A percentile compares a stretch with the other conserved stretches of the same genome.
Evolutionary conservation across 30 jellyfish, hydroid and myxozoan species (phyloP).

Genomic region (Hydra vulgaris): DNA sequence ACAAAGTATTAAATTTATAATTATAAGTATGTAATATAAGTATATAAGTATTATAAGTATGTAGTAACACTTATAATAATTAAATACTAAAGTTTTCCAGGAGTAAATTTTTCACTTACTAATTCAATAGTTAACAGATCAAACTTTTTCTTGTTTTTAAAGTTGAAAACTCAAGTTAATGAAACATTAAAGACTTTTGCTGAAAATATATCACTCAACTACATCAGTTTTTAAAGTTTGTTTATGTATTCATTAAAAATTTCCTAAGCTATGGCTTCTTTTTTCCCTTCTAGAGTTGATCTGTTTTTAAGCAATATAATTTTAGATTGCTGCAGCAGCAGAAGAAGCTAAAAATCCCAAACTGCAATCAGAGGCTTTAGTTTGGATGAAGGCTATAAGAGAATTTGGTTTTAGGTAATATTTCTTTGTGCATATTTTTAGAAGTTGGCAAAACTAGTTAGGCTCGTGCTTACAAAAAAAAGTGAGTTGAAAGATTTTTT

Average conservation of each 20-base stretch:
- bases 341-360: slow-evolving; percentile 81
- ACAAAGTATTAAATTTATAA: neutral
- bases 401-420: slow-evolving; percentile 89
- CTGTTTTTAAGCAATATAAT: neutral
- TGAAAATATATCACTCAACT: slow-evolving; percentile 79
- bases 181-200: slow-evolving; percentile 80
- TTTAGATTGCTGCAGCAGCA: slow-evolving; percentile 63
- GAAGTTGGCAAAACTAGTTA: neutral
- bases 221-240: slow-evolving; percentile 36
- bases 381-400: slow-evolving; percentile 74
- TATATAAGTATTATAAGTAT: no score
- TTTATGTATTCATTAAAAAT: neutral
- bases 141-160: neutral
- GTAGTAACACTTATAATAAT: neutral
- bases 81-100: neutral
- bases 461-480: neutral
- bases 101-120: neutral
- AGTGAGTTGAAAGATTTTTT: neutral
- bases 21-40: neutral
- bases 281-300: neutral
- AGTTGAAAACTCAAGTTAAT: slow-evolving; percentile 68
- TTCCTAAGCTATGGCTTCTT: neutral
- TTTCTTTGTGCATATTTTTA: neutral
- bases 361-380: slow-evolving; percentile 60
- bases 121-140: neutral